Evolutionary conservation across 30 jellyfish, hydroid and myxozoan genomes (phyloP), one percentile per base, ranked within the genome.

Genomic region (Phacellophora camtschatica): DNA sequence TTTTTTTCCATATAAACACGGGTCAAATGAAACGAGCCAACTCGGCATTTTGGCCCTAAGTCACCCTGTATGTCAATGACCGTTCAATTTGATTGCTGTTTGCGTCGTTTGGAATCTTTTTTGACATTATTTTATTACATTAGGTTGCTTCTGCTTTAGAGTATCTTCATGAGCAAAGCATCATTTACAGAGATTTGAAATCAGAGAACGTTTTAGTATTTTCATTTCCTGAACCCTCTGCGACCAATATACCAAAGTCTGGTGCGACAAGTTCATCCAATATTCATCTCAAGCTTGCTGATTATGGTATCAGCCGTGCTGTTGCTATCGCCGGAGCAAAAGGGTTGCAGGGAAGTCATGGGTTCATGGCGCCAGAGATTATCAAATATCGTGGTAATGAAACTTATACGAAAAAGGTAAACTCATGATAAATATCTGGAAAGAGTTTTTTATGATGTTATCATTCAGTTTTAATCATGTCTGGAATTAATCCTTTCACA

Each of bases 361-460:
- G 99, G 2, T 93, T 85, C 59, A 93, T 93, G 63, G 99, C 99
- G 46, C 99, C 99, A 29, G 99, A 93, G 50, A 93, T 93, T 37
- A 53, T 86, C 66, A 42, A 65, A 36, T 86, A 78, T 77, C 80
- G 67, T 2, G 99, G 99, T 35, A 86, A 82, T 51, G 99, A 93
- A 62, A 85, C 86, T 30, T 93, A 93, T 66, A 45, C 99, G 11
- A 81, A 51, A 20, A 93, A 93, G 96, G 98, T 90, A 68, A 13
- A 51, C 9, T 66, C 25, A 2, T 5, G 9, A 34, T 37, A 15
- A 5, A 12, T 4, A 12, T 59, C 28, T 4, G n/a, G n/a, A n/a
- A n/a, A n/a, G n/a, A n/a, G n/a, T n/a, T n/a, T n/a, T n/a, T n/a
- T n/a, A n/a, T n/a, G n/a, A n/a, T n/a, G n/a, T n/a, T n/a, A n/a